A percentile compares a stretch with the other conserved stretches of the same genome.
Conservation (phyloP, 2,888 invertebrate species). For the Xestia c-nigrum region DNA sequence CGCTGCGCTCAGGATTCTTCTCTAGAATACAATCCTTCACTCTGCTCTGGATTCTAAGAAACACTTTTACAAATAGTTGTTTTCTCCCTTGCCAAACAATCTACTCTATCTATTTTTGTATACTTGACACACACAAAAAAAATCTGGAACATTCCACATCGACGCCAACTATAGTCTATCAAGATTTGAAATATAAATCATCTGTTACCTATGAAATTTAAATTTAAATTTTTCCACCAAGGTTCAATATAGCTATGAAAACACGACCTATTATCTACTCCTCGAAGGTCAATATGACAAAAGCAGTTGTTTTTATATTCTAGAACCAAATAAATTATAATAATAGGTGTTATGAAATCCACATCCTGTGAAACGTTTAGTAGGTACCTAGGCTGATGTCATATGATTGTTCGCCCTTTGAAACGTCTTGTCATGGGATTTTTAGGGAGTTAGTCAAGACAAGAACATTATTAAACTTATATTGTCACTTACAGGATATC, state of each 20-base stretch:
- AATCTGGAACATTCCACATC: not conserved
- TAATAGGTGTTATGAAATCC: slow-evolving; percentile 68
- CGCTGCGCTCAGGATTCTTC: too few relatives aligned
- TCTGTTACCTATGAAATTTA: too few relatives aligned
- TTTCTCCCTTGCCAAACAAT: too few relatives aligned
- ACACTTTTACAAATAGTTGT: too few relatives aligned
- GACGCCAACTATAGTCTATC: not conserved
- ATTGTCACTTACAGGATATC: too few relatives aligned
- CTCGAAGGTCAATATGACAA: slow-evolving; percentile 64
- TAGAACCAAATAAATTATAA: slow-evolving; percentile 49
- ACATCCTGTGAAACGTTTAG: slow-evolving; percentile 60
- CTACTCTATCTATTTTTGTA: too few relatives aligned
- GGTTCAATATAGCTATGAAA: slow-evolving; percentile 45
- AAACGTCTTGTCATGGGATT: slow-evolving; percentile 12
- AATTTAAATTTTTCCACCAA: not conserved
- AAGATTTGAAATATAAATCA: slow-evolving; percentile 22
- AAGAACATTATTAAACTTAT: too few relatives aligned
- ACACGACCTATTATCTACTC: slow-evolving; percentile 66
- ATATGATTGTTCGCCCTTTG: slow-evolving; percentile 42
- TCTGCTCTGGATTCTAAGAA: too few relatives aligned
- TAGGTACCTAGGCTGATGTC: slow-evolving; percentile 47
- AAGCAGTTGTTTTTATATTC: slow-evolving; percentile 70
- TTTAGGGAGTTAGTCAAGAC: slow-evolving; percentile 9
- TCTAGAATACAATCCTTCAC: too few relatives aligned
- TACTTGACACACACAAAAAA: not conserved